phyloP scores from a whole-genome alignment of 2,113 vertebrate genomes.

The Psilopsiagon aurifrons region DNA sequence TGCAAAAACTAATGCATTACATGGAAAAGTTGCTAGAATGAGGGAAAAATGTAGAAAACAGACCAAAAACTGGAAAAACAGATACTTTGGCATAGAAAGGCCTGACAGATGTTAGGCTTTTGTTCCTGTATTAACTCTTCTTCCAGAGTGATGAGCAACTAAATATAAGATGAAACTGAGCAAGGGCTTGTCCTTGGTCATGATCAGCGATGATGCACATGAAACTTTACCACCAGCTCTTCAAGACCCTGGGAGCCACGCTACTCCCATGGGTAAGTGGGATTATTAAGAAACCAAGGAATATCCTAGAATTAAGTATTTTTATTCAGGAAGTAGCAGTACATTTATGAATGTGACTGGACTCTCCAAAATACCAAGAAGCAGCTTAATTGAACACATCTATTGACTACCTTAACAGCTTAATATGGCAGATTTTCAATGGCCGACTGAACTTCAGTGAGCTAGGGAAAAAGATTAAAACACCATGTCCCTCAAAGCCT shows the following conservation, averaged over 20 bases:
- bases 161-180: neutral
- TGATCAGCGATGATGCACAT: accelerated
- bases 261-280: accelerated
- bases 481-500: neutral
- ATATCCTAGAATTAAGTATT: neutral
- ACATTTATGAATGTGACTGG: neutral
- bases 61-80: neutral
- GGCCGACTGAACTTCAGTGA: neutral
- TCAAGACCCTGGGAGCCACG: neutral
- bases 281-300: accelerated
- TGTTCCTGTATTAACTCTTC: neutral
- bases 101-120: neutral
- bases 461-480: neutral
- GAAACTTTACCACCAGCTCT: neutral
- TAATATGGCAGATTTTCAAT: neutral
- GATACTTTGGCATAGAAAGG: neutral
- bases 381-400: neutral
- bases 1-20: accelerated
- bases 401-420: neutral
- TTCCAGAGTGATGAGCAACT: neutral
- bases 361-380: neutral
- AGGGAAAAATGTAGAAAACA: neutral
- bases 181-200: neutral
- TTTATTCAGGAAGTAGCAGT: neutral
- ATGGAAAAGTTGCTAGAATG: neutral